Evolutionary conservation across 2,113 vertebrate species (phyloP), one percentile per base, ranked within the genome.

Genomic region (Microcebus ravelobensis): DNA sequence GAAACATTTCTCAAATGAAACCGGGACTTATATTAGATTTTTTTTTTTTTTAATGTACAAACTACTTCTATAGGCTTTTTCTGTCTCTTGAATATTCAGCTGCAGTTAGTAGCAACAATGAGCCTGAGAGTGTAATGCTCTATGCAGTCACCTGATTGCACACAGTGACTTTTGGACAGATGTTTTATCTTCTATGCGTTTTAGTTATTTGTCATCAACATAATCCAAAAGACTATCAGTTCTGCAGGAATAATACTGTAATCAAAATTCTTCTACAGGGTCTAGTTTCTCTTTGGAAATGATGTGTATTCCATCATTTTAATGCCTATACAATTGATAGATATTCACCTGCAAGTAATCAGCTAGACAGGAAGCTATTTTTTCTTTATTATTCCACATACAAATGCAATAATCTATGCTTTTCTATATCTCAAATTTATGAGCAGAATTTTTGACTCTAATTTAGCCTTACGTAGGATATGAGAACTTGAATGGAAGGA

Each of bases 201-300:
- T 87, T 21, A 34, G 1, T 6, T 90, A 50, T 95, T 97, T 92
- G 67, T 95, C 90, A 63, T 82, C 76, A 94, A 20, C 1, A 0
- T 48, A 63, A 70, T 91, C 73, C 79, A 36, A 36, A 92, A 85
- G 45, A 92, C 29, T 45, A 77, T 74, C 74, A 21, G 0, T 94
- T 92, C 84, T 39, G 29, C 50, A 39, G 39, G 48, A 91, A 81
- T 97, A 77, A 48, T 29, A 36, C 25, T 76, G 20, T 68, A 63
- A 73, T 84, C 6, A 18, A 80, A 97, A 85, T 68, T 80, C 36
- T 96, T 95, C 81, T 86, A 36, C 23, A 42, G 67, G 25, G 50
- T 57, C 74, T 80, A 55, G 36, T 74, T 97, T 97, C 83, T 84
- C 25, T 87, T 96, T 80, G 36, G 36, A 98, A 97, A 95, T 45